A percentile compares a stretch with the other conserved stretches of the same genome.
These are phyloP conservation scores for Talpa occidentalis DNA, from an alignment of 2,113 vertebrate genomes.

Conservation along the genomic window DNA sequence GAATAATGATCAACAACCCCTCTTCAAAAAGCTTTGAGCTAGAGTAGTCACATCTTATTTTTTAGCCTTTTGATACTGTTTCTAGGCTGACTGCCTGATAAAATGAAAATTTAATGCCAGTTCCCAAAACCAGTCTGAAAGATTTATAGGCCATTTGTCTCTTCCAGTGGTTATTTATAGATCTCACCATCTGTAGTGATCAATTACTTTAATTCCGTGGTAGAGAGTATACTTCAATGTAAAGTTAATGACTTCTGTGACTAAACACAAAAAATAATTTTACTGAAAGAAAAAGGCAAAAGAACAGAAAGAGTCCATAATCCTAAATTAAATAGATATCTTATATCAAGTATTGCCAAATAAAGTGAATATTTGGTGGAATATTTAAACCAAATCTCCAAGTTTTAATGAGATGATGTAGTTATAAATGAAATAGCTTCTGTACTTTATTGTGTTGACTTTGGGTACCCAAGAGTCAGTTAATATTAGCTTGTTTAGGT, in stretches of 20 bases:
- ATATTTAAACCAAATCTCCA: neutral
- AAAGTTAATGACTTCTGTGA: constrained; percentile 40
- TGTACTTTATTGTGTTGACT: neutral
- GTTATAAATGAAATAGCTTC: neutral
- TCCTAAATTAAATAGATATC: neutral
- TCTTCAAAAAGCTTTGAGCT: neutral
- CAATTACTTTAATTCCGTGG: constrained; percentile 34
- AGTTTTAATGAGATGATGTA: neutral
- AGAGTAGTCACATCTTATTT: neutral
- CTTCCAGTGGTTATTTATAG: neutral
- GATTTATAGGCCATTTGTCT: constrained; percentile 7
- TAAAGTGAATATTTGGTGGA: neutral
- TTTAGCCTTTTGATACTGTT: neutral
- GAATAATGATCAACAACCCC: neutral
- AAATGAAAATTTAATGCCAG: constrained; percentile 35
- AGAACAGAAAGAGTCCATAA: neutral
- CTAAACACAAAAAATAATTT: constrained; percentile 33
- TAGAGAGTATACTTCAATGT: neutral
- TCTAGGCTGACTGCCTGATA: constrained; percentile 17
- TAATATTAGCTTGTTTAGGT: neutral
- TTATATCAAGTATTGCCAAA: neutral
- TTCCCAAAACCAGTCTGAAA: constrained; percentile 50
- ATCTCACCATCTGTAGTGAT: neutral
- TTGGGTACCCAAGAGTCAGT: neutral
- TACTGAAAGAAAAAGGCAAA: neutral